Evolutionary conservation across 2,113 vertebrate species (phyloP).

Genomic region (Anoura caudifer): DNA sequence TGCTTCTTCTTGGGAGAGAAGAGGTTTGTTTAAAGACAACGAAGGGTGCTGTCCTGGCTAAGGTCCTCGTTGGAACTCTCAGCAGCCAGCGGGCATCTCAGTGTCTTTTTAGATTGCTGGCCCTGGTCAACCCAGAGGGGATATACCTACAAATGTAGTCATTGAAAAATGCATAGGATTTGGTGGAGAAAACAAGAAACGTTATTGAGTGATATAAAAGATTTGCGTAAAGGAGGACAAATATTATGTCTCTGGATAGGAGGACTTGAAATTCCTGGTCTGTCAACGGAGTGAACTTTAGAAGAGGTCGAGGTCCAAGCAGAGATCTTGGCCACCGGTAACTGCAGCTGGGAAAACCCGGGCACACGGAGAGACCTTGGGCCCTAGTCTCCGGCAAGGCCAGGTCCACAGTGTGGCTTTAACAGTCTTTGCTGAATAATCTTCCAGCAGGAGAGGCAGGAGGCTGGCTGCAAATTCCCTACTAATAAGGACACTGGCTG

Average conservation of each 20-base stretch:
- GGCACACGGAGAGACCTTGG: rapidly evolving
- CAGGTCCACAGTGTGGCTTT: background rate
- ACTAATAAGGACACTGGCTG: background rate
- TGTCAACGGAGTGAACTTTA: background rate
- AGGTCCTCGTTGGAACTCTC: background rate
- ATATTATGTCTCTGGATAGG: background rate
- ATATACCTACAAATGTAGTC: background rate
- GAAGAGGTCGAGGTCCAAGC: background rate
- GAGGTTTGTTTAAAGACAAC: background rate
- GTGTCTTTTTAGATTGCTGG: background rate
- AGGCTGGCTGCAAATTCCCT: background rate
- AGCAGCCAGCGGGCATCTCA: background rate
- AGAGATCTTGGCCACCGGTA: background rate
- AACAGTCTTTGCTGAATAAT: background rate
- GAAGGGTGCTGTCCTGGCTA: background rate
- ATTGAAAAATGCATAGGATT: background rate
- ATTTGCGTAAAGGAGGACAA: background rate
- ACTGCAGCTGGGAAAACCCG: background rate
- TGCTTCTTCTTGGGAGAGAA: background rate
- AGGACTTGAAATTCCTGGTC: background rate
- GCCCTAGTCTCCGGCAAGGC: no score
- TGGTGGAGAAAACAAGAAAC: background rate
- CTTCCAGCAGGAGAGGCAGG: background rate
- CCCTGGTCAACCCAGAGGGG: background rate
- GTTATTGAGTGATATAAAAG: background rate